Conservation (phyloP, 2,797 vertebrate species). For the Petrocephalus schoutedeni region DNA sequence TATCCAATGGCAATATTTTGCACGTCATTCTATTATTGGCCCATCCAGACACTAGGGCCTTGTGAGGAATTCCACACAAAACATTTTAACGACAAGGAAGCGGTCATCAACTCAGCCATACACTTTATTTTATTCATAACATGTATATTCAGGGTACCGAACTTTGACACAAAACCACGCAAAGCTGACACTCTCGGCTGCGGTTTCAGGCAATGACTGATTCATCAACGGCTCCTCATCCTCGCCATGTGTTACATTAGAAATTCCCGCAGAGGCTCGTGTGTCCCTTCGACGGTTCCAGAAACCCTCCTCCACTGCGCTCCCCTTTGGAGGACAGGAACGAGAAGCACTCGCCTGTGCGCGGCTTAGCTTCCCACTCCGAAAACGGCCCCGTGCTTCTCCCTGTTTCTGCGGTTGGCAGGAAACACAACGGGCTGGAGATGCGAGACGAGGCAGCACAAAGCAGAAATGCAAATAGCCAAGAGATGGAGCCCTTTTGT, state of each 20-base stretch:
- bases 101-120: background rate
- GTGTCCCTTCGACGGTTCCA: background rate
- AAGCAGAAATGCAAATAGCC: constrained; percentile 17
- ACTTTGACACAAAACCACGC: background rate
- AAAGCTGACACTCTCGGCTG: background rate
- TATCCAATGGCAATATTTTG: background rate
- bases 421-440: background rate
- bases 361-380: background rate
- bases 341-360: background rate
- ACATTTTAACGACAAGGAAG: no score
- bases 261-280: background rate
- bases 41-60: background rate
- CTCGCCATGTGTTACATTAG: background rate
- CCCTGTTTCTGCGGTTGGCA: background rate
- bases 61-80: background rate
- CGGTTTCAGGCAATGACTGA: background rate
- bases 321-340: background rate
- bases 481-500: constrained; percentile 25
- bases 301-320: background rate
- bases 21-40: background rate
- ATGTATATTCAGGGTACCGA: background rate
- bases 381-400: background rate
- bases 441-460: background rate
- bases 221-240: background rate
- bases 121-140: background rate